Evolutionary conservation across 2,113 vertebrate genomes (phyloP).

Genomic region (Muscicapa adusta): DNA sequence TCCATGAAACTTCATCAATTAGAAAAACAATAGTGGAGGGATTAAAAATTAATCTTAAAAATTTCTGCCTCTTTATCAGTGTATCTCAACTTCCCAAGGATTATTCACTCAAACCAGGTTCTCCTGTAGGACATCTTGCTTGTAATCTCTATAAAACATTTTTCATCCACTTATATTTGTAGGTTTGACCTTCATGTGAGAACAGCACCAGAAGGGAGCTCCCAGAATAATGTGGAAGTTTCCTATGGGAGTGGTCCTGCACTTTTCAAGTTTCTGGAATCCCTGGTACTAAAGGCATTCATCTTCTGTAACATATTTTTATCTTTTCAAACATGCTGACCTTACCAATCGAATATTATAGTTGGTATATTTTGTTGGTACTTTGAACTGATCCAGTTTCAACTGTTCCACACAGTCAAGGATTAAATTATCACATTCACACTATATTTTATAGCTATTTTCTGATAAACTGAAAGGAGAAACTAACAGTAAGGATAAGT

Average conservation of each 20-base stretch:
- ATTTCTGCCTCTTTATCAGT: neutral
- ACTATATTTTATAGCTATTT: neutral
- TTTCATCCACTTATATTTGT: neutral
- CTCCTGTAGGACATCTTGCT: neutral
- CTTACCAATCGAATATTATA: neutral
- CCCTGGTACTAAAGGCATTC: neutral
- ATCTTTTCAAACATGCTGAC: neutral
- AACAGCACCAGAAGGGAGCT: neutral
- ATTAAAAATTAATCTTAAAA: neutral
- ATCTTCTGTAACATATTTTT: neutral
- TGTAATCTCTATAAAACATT: neutral
- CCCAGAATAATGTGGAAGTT: neutral
- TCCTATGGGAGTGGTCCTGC: neutral
- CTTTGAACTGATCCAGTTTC: neutral
- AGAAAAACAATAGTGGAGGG: neutral
- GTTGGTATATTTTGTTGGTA: neutral
- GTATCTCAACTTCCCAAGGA: neutral
- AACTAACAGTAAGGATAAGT: neutral
- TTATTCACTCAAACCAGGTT: neutral
- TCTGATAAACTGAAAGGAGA: neutral
- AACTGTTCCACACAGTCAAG: neutral
- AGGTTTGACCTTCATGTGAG: neutral
- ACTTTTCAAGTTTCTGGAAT: neutral
- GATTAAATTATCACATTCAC: neutral
- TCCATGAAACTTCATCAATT: neutral